These are phyloP conservation scores for Falco peregrinus DNA, from an alignment of 2,797 vertebrate genomes.

Conservation along the genomic window DNA sequence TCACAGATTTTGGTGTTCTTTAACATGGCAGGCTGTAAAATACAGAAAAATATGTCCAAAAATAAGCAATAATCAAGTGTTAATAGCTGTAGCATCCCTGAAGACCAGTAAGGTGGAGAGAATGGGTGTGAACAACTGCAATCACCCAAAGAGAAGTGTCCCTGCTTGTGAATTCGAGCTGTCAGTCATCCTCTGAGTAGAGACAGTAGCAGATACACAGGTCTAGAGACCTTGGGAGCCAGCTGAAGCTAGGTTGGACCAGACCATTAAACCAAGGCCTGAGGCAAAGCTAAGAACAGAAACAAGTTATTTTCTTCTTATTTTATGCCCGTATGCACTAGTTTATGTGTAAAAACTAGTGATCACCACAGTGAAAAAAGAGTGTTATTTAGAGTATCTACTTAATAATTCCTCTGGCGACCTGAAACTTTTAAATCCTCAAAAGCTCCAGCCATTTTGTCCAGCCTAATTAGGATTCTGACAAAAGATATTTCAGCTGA, in stretches of 20 bases:
- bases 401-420: background rate
- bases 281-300: background rate
- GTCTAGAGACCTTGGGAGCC: background rate
- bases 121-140: background rate
- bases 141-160: background rate
- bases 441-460: background rate
- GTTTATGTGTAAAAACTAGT: background rate
- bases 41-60: background rate
- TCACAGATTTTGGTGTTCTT: background rate
- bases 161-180: background rate
- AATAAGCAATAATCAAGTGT: background rate
- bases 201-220: background rate
- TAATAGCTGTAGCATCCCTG: background rate
- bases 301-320: background rate
- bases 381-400: background rate
- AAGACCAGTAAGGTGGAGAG: background rate
- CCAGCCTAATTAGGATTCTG: background rate
- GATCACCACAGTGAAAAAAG: background rate
- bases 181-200: background rate
- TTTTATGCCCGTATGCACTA: background rate
- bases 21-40: background rate
- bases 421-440: background rate
- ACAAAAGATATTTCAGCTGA: background rate
- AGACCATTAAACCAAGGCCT: background rate
- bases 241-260: background rate